A percentile compares a stretch with the other conserved stretches of the same genome.
These are phyloP conservation scores for Antechinus flavipes DNA, from an alignment of 2,113 vertebrate genomes.

Conservation along the genomic window DNA sequence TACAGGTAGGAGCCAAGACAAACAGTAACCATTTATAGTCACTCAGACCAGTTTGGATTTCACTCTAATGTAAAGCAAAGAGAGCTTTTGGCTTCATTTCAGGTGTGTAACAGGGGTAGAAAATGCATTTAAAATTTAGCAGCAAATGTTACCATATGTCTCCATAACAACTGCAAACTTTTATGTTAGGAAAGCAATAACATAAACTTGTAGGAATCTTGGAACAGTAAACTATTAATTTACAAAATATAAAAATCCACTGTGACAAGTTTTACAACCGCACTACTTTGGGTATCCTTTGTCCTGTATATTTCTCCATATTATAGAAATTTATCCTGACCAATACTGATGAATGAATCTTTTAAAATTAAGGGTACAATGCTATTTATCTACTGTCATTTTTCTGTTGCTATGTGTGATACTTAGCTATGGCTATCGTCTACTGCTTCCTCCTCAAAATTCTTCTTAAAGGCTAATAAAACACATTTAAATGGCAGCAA, in stretches of 20 bases:
- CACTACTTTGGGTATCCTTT: slow-evolving; percentile 56
- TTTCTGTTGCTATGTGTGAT: slow-evolving; percentile 50
- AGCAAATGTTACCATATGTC: slow-evolving; percentile 78
- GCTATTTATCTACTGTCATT: slow-evolving; percentile 46
- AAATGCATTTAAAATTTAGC: slow-evolving; percentile 82
- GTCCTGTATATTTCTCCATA: slow-evolving; percentile 75
- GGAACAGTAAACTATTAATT: slow-evolving; percentile 77
- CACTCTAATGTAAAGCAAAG: slow-evolving; percentile 85
- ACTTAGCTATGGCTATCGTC: slow-evolving; percentile 48
- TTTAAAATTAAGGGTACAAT: slow-evolving; percentile 65
- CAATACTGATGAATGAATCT: slow-evolving; percentile 72
- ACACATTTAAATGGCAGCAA: background rate
- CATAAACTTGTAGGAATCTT: slow-evolving; percentile 77
- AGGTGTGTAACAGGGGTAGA: slow-evolving; percentile 81
- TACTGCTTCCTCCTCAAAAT: background rate
- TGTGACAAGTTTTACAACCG: slow-evolving; percentile 70
- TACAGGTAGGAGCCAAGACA: slow-evolving; percentile 89
- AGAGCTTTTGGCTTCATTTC: slow-evolving; percentile 86
- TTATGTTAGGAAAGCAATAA: slow-evolving; percentile 75
- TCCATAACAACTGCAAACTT: slow-evolving; percentile 82
- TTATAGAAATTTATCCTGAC: slow-evolving; percentile 65
- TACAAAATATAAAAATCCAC: slow-evolving; percentile 70
- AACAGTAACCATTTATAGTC: slow-evolving; percentile 86
- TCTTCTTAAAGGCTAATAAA: slow-evolving; percentile 36
- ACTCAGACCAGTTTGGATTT: slow-evolving; percentile 85